phyloP scores from a whole-genome alignment of 2,888 invertebrate species.

The Phorcus lineatus region DNA sequence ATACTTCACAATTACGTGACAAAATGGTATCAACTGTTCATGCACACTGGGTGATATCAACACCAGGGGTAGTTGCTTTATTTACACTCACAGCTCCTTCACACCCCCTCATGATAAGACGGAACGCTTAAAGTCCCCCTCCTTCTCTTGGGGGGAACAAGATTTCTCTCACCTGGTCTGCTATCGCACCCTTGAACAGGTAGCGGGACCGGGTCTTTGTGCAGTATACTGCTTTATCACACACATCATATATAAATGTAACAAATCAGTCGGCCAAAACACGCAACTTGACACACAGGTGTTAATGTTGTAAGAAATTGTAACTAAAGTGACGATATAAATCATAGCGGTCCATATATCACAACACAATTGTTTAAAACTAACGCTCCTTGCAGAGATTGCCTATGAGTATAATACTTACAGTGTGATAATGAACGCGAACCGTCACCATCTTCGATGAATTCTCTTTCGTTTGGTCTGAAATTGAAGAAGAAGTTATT shows the following conservation, averaged over 20 bases:
- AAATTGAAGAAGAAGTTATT: constrained; percentile 32
- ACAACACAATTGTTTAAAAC: background rate
- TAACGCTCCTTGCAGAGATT: background rate
- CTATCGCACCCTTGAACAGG: no score
- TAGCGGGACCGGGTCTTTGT: background rate
- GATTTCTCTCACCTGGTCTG: no score
- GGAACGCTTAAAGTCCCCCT: background rate
- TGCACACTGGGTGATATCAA: constrained; percentile 30
- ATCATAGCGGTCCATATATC: background rate
- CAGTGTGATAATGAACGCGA: constrained; percentile 65
- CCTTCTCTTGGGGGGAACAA: no score
- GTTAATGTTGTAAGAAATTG: constrained; percentile 7
- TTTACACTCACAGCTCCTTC: constrained; percentile 36
- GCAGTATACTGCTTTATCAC: background rate
- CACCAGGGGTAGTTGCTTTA: background rate
- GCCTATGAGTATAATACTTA: constrained; percentile 47
- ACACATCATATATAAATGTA: constrained; percentile 14
- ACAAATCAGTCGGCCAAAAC: background rate
- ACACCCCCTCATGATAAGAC: constrained; percentile 49
- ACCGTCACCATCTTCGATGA: constrained; percentile 60
- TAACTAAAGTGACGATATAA: constrained; percentile 2
- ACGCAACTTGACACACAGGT: background rate
- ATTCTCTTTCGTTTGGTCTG: constrained; percentile 69
- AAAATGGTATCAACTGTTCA: constrained; percentile 46
- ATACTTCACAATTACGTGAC: constrained; percentile 64